Evolutionary conservation across 2,113 vertebrate species (phyloP), one percentile per base, ranked within the genome.

Genomic region (Panthera leo): DNA sequence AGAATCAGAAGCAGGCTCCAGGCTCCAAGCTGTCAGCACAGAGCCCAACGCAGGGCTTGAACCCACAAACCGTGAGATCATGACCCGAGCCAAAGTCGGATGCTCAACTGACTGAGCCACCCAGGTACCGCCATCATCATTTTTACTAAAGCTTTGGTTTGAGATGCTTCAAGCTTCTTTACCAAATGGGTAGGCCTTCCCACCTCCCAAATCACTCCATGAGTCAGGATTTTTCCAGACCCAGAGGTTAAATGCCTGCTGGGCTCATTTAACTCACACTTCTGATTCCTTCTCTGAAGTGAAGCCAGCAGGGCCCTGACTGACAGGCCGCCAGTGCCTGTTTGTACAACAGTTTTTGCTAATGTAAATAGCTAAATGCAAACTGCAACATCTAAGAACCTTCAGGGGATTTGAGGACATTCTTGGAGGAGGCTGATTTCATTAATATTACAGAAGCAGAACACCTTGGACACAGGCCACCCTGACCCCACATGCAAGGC

Each of bases 331-430:
- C 86, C 73, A 82, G 87, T 0, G 92, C 86, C 89, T 97, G 83
- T 97, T 89, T 97, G 95, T 90, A 68, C 90, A 86, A 95, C 85
- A 93, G 34, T 76, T 82, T 95, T 68, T 73, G 88, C 94, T 94
- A 85, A 96, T 97, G 97, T 98, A 97, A 98, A 97, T 58, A 97
- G 61, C 96, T 83, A 84, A 96, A 91, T 95, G 94, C 93, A 96
- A 95, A 94, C 85, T 90, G 85, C 39, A 93, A 84, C 88, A 95
- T 96, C 87, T 68, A 92, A 94, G 96, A 98, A 95, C 19, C 94
- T 97, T 95, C 73, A 39, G 94, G 96, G 94, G 79, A 97, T 91
- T 53, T 51, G 95, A 96, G 95, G 93, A 78, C 88, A 93, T 96
- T 93, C 92, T 96, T 97, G 71, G 58, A 94, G 78, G 71, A 95